Evolutionary conservation across 2,113 vertebrate genomes (phyloP).

Genomic region (Eurystomus gularis): DNA sequence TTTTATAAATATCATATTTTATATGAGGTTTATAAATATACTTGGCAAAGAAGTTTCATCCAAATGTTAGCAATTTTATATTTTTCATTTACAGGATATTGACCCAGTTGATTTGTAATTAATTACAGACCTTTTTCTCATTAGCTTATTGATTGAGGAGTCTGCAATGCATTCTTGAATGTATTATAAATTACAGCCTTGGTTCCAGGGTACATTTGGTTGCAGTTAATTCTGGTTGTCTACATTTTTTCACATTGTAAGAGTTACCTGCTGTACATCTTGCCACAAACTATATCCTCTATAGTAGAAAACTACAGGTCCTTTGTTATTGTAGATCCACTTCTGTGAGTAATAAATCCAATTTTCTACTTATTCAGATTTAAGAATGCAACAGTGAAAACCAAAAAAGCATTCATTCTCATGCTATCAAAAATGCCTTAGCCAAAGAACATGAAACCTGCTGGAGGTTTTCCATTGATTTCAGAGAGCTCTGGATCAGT

Average conservation of each 20-base stretch:
- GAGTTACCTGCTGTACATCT: slow-evolving; percentile 28
- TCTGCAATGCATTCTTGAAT: slow-evolving; percentile 18
- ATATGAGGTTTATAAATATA: slow-evolving; percentile 41
- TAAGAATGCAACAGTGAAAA: not conserved
- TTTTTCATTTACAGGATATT: slow-evolving; percentile 39
- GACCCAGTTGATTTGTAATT: slow-evolving; percentile 58
- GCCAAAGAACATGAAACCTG: not conserved
- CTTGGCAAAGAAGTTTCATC: slow-evolving; percentile 27
- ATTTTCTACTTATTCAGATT: slow-evolving; percentile 18
- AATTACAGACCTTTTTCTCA: slow-evolving; percentile 46
- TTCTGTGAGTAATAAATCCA: not conserved
- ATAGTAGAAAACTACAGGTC: not conserved
- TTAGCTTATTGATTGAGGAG: slow-evolving; percentile 47
- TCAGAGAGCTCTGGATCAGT: not conserved
- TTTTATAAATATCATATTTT: slow-evolving; percentile 26
- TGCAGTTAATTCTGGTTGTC: slow-evolving; percentile 10
- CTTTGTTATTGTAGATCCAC: not conserved
- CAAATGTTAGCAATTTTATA: slow-evolving; percentile 47
- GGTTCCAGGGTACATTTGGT: slow-evolving; percentile 28
- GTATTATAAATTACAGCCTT: slow-evolving; percentile 27
- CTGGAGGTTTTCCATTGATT: not conserved
- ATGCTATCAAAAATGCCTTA: not conserved
- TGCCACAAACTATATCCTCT: not conserved
- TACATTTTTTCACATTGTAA: slow-evolving; percentile 41
- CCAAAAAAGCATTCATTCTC: not conserved